Evolutionary conservation across 1,140 invertebrate species (phyloP).

Genomic region (Eubasilissa regina): DNA sequence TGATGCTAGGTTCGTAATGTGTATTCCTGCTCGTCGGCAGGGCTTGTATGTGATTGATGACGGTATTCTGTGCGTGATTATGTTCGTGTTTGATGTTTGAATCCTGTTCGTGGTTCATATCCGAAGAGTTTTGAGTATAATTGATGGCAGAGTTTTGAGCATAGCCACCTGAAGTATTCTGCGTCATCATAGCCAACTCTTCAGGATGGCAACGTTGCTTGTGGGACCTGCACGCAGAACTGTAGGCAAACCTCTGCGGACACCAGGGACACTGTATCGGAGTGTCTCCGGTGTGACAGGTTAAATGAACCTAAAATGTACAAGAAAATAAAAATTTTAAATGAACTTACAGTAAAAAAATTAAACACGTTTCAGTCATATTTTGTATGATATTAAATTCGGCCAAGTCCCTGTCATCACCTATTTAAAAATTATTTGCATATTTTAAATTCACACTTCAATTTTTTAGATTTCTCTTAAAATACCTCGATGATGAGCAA

Average conservation of each 20-base stretch:
- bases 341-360: too few species aligned
- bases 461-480: too few species aligned
- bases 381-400: too few species aligned
- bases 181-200: conserved; percentile 58
- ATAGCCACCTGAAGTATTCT: background rate
- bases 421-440: too few species aligned
- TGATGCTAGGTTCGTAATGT: background rate
- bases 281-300: conserved; percentile 70
- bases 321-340: background rate
- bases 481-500: too few species aligned
- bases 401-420: too few species aligned
- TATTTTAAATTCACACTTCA: too few species aligned
- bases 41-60: background rate
- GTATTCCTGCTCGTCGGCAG: background rate
- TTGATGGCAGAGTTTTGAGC: background rate
- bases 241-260: conserved; percentile 70
- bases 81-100: background rate
- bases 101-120: background rate
- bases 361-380: too few species aligned
- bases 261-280: conserved; percentile 71
- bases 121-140: background rate
- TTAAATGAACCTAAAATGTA: conserved; percentile 65
- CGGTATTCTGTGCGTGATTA: background rate
- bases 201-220: conserved; percentile 69
- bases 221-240: conserved; percentile 70